These are phyloP conservation scores for Pheosia tremula DNA, from an alignment of 2,888 invertebrate species.

Conservation along the genomic window DNA sequence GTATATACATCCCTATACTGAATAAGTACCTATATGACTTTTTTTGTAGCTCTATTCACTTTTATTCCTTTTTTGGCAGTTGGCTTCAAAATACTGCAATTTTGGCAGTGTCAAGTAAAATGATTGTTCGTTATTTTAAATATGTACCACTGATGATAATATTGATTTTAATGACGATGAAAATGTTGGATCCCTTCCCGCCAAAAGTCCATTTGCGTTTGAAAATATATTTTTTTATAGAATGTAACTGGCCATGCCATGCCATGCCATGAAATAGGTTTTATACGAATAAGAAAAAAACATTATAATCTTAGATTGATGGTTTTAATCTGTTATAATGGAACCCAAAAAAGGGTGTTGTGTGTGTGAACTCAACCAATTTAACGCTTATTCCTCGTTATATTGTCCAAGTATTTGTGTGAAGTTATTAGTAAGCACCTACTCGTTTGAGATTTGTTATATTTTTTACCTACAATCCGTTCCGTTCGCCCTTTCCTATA, in stretches of 20 bases:
- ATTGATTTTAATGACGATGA: no score
- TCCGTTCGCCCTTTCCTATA: constrained; percentile 22
- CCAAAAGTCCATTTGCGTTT: no score
- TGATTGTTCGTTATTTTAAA: no score
- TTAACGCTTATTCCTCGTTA: constrained; percentile 61
- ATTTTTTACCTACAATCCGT: constrained; percentile 38
- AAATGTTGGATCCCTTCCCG: no score
- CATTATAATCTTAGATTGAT: neutral
- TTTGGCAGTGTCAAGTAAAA: no score
- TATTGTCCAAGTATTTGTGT: constrained; percentile 59
- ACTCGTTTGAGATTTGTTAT: constrained; percentile 45
- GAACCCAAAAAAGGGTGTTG: constrained; percentile 48
- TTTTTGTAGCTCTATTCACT: no score
- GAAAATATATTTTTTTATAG: neutral
- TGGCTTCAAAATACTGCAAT: no score
- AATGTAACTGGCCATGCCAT: neutral
- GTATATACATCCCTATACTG: no score
- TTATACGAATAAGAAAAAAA: no score
- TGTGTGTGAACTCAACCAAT: constrained; percentile 57
- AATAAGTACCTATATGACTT: no score
- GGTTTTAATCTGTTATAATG: constrained; percentile 17
- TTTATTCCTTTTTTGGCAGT: no score
- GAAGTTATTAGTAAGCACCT: constrained; percentile 58
- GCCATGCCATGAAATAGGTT: neutral
- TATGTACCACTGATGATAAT: no score